These are phyloP conservation scores for Lanius collurio DNA, from an alignment of 2,113 vertebrate genomes.

Conservation along the genomic window DNA sequence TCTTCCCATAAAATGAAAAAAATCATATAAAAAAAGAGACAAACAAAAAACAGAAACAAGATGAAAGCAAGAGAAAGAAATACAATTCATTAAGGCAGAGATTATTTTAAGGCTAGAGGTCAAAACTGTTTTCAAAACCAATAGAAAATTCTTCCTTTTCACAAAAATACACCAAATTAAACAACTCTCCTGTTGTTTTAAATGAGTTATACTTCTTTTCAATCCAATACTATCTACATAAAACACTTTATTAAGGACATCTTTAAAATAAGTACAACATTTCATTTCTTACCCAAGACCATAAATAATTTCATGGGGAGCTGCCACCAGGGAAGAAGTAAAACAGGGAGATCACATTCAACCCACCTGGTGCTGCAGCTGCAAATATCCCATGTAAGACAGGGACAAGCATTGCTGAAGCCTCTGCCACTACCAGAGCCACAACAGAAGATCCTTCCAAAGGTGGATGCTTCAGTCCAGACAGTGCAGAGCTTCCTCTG, in stretches of 20 bases:
- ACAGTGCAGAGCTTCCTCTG: not conserved
- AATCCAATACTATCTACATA: not conserved
- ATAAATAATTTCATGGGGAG: not conserved
- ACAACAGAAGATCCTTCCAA: not conserved
- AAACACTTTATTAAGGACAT: not conserved
- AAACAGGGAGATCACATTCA: not conserved
- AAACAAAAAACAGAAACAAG: not conserved
- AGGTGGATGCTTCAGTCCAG: not conserved
- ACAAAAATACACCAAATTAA: not conserved
- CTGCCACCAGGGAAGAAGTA: not conserved
- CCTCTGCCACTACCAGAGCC: not conserved
- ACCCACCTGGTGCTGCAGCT: not conserved
- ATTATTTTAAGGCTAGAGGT: not conserved
- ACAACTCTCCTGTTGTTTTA: not conserved
- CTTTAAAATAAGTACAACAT: not conserved
- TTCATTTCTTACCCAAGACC: not conserved
- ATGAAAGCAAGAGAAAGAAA: not conserved
- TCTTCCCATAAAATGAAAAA: not conserved
- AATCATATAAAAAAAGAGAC: not conserved
- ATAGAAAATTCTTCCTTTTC: not conserved
- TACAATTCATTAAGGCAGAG: not conserved
- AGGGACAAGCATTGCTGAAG: not conserved
- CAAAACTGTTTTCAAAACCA: not conserved
- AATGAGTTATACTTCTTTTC: not conserved
- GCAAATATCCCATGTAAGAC: not conserved